A percentile compares a stretch with the other conserved stretches of the same genome.
phyloP scores from a whole-genome alignment of 2,797 vertebrate genomes.

The Melanotaenia pygmaea region DNA sequence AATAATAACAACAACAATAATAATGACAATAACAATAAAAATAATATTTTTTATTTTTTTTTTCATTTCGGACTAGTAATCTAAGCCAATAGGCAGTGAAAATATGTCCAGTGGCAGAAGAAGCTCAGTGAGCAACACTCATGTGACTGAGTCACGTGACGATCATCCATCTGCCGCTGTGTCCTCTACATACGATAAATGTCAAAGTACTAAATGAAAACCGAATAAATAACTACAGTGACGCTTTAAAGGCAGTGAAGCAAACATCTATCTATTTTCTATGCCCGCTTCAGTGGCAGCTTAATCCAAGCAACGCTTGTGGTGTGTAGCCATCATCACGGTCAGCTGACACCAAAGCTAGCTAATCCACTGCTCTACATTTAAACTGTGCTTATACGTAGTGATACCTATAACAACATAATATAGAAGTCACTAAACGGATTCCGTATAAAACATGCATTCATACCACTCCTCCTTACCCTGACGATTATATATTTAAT shows the following conservation, averaged over 20 bases:
- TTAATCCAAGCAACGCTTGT: no score
- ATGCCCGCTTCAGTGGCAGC: no score
- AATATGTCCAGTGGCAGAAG: no score
- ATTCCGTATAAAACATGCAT: accelerated
- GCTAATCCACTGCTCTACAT: neutral
- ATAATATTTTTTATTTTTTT: no score
- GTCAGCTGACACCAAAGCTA: neutral
- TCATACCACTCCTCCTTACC: accelerated
- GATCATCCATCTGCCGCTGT: conserved; percentile 57
- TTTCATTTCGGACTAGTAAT: no score
- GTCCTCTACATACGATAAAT: neutral
- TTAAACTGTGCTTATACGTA: neutral
- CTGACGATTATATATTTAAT: accelerated
- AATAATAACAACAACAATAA: no score
- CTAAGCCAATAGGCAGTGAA: no score
- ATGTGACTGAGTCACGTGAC: conserved; percentile 80
- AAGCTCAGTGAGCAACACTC: conserved; percentile 21
- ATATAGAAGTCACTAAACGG: accelerated
- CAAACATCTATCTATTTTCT: no score
- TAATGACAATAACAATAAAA: no score
- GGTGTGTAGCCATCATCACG: neutral
- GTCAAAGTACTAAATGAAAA: neutral
- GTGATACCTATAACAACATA: neutral
- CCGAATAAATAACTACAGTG: no score
- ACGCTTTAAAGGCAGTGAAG: accelerated